Base-by-base conservation (phyloP, 1,140 invertebrate genomes). In the Saccostrea echinata region DNA sequence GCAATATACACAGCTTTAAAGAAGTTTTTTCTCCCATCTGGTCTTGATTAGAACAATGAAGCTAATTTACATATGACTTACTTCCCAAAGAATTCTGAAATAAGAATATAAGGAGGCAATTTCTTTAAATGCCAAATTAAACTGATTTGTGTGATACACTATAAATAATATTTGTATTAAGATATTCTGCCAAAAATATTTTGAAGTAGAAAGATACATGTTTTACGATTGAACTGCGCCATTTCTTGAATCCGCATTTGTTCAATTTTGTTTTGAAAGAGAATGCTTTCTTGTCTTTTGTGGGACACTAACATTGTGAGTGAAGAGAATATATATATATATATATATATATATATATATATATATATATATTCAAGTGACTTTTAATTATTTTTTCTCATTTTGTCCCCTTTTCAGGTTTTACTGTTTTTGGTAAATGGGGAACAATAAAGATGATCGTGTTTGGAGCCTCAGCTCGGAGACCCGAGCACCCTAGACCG, bases 111-210 rank as follows among this genome's bases (percentile, higher is more conserved):
- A 30, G 24, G 68, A 76, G 64, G 24, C 24, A 76, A 18, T 76
- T 27, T 30, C 27, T 76, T 76, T 76, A 76, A 76, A 76, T 76
- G 27, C 68, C 68, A 18, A 27, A 33, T 27, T 30, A 11, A 30
- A 30, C 24, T 76, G 68, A 76, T 76, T 27, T 76, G 30, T 76
- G 12, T 8, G 68, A 30, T 76, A 76, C 68, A 27, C 68, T 76
- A 76, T 30, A 30, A 76, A 76, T 76, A 76, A 76, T 76, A 76
- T 76, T 30, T 16, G 68, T 33, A 33, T 76, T 76, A 6, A 30
- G 8, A 33, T 30, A 76, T 76, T 30, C 27, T 76, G 68, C 68
- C 68, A 76, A 76, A 68, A 61, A 30, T 30, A 76, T 30, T 27
- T 76, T n/a, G 55, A 61, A 13, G 55, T 57, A 57, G 0, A 21